Base-by-base conservation (phyloP, 2,113 vertebrate species). In the Neomonachus schauinslandi region DNA sequence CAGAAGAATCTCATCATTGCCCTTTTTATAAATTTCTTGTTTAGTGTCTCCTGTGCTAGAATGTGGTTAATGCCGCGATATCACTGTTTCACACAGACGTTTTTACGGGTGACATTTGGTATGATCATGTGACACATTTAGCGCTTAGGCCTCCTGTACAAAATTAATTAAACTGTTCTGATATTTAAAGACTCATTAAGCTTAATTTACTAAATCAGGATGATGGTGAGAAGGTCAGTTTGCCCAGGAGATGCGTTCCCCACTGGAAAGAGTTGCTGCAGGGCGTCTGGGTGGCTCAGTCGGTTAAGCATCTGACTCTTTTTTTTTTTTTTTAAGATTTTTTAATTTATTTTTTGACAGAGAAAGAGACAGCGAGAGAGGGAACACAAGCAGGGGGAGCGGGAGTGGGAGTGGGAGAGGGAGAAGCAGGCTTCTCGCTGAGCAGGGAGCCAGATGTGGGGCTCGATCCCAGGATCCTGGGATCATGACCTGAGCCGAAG, bases 111-210 rank as follows among this genome's bases (percentile, higher is more conserved):
- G 94, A 36, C 63, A 51, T 96, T 95, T 65, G 80, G 22, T 77
- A 4, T 55, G 94, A 74, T 74, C 57, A 1, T 61, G 14, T 67
- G 90, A 80, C 14, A 0, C 12, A 0, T 61, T 39, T 24, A 26
- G 11, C 1, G 12, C 53, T 15, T 16, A 5, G 49, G 85, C 57
- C 95, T 94, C 85, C 63, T 42, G 8, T 31, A 16, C 31, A 76
- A 15, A 53, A 26, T 96, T 95, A 92, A 97, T 97, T 94, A 96
- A 59, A 42, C 76, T 49, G 67, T 61, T 95, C 67, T 91, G 8
- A 65, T 96, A 83, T 42, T 95, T 95, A 89, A 91, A 97, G 91
- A 12, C 31, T 69, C 86, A 65, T 95, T 49, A 96, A 92, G 46
- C 77, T 96, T 93, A 63, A 96, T 94, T 91, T 87, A 72, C 46